Base-by-base conservation (phyloP, 2,888 invertebrate species). In the Orthosia gothica region DNA sequence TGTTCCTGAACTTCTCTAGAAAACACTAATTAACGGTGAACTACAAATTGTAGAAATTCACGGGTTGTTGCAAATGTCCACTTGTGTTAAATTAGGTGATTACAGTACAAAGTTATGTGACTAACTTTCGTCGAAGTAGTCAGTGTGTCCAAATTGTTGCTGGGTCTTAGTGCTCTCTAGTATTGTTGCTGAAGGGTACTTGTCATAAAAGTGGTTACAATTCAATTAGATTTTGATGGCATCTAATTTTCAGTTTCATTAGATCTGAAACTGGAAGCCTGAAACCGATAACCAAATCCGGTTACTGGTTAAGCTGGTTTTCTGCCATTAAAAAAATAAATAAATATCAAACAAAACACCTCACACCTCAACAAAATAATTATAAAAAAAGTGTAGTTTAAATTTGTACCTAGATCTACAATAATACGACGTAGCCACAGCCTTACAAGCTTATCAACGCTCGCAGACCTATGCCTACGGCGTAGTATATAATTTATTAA, bases 1-100 rank as follows among this genome's bases (percentile, higher is more conserved):
- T 88, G 89, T 89, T 87, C 79, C 85, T 79, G 52, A 76, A 87
- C 74, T 88, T 73, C 68, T 73, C 82, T 80, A 70, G 70, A 70
- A 75, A 77, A 75, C 79, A 80, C 84, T 87, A 86, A 86, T 86
- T 86, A 87, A 87, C 78, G 77, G 79, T 70, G 76, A 86, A 80
- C 78, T 80, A 82, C 70, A 74, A 79, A 64, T 82, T 79, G 82
- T 74, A 75, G 74, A 78, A 84, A 81, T 80, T 78, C 76, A 74
- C 59, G 62, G 52, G 65, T 59, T 52, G 61, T 64, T 76, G 61
- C 68, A 62, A 78, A 82, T 70, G 85, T 74, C 68, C 86, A 74
- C 62, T 83, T 74, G 61, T 74, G 74, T 81, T 74, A 78, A 75
- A 84, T 83, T 82, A 61, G 61, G 63, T 70, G 71, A 76, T 87